Evolutionary conservation across 2,888 invertebrate genomes (phyloP).

Genomic region (Amaurobius ferox): DNA sequence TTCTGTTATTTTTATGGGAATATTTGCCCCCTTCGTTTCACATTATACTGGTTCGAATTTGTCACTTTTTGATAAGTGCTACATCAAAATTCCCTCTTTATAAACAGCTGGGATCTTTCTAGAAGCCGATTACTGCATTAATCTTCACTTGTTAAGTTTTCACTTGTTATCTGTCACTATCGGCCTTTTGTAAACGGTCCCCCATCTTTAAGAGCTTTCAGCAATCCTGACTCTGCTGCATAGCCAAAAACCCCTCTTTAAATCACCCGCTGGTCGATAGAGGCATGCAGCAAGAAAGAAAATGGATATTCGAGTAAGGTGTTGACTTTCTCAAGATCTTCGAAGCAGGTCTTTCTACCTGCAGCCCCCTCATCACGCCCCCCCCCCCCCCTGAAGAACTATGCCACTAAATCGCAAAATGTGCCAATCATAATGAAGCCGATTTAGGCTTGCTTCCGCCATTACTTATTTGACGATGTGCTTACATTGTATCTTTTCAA

Average conservation of each 20-base stretch:
- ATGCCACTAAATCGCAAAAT: constrained; percentile 23
- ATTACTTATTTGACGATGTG: constrained; percentile 11
- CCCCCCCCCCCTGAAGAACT: background rate
- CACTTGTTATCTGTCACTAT: background rate
- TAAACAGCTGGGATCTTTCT: no score
- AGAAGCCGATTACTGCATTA: no score
- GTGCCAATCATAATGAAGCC: constrained; percentile 37
- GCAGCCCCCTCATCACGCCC: background rate
- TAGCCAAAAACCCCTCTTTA: background rate
- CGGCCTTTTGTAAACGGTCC: constrained; percentile 1
- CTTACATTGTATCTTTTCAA: constrained; percentile 28
- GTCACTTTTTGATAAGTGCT: no score
- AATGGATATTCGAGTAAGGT: constrained; percentile 40
- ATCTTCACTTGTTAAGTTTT: no score
- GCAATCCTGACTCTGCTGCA: background rate
- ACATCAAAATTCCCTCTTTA: no score
- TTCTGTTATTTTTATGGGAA: no score
- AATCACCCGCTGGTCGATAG: constrained; percentile 19
- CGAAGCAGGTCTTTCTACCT: background rate
- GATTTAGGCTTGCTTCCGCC: constrained; percentile 39
- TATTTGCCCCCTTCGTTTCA: no score
- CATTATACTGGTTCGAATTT: no score
- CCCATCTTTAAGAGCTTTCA: background rate
- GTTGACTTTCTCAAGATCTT: constrained; percentile 53
- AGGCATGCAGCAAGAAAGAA: background rate